These are phyloP conservation scores for Pyrrhia umbra DNA, from an alignment of 2,888 invertebrate genomes.

Conservation along the genomic window DNA sequence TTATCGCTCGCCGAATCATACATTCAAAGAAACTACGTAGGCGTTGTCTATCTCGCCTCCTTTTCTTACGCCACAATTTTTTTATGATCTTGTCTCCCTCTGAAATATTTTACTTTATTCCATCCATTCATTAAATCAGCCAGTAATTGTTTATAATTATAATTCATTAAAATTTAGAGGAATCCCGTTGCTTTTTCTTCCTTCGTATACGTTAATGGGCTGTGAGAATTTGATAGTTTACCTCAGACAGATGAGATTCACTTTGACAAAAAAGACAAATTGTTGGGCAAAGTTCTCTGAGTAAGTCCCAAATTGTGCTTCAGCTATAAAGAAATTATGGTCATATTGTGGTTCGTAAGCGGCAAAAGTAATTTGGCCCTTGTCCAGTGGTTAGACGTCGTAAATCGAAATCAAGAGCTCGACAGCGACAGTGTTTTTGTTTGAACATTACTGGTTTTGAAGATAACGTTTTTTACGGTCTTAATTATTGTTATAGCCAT, in stretches of 20 bases:
- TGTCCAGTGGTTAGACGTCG: conserved; percentile 69
- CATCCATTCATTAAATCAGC: conserved; percentile 84
- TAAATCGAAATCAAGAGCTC: conserved; percentile 82
- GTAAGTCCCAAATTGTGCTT: conserved; percentile 38
- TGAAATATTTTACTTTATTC: conserved; percentile 73
- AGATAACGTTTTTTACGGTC: conserved; percentile 85
- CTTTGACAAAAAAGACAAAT: conserved; percentile 44
- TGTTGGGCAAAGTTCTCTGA: conserved; percentile 8
- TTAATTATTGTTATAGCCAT: conserved; percentile 85
- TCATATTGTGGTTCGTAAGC: conserved; percentile 33
- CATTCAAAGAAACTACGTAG: conserved; percentile 85
- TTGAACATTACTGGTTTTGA: conserved; percentile 85
- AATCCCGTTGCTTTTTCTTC: conserved; percentile 77
- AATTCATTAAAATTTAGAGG: conserved; percentile 85
- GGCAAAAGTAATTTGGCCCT: conserved; percentile 58
- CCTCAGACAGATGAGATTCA: conserved; percentile 62
- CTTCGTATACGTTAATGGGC: conserved; percentile 78
- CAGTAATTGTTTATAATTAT: conserved; percentile 88
- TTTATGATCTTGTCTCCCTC: conserved; percentile 73
- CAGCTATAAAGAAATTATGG: conserved; percentile 42
- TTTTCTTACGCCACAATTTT: conserved; percentile 71
- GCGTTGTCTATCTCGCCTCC: conserved; percentile 83
- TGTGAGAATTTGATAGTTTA: conserved; percentile 86
- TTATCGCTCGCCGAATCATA: conserved; percentile 89
- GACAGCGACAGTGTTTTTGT: conserved; percentile 82